Percentiles rank a stretch among this genome's conserved stretches.
phyloP scores from a whole-genome alignment of 2,888 invertebrate species.

The Drosophila monieri region DNA sequence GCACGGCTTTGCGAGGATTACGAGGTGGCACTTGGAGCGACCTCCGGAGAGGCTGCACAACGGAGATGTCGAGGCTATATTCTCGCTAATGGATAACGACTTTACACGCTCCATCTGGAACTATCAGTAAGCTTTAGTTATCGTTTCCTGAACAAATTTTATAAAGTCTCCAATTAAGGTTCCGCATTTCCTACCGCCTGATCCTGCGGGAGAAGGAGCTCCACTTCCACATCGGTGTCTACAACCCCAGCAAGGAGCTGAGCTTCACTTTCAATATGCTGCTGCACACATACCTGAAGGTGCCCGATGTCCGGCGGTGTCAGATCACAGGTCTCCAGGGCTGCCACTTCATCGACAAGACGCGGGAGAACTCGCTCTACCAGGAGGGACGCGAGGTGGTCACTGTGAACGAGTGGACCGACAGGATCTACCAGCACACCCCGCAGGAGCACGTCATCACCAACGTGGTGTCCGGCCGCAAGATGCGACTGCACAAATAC shows the following conservation, averaged over 20 bases:
- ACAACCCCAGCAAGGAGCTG: conserved; percentile 96
- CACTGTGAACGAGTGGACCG: conserved; percentile 95
- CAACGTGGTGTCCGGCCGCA: conserved; percentile 95
- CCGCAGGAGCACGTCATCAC: conserved; percentile 96
- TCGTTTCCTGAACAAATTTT: background rate
- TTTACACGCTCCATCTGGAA: conserved; percentile 97
- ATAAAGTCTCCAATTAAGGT: conserved; percentile 85
- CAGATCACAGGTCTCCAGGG: conserved; percentile 97
- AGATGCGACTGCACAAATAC: conserved; percentile 96
- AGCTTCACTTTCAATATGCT: conserved; percentile 96
- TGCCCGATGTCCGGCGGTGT: conserved; percentile 95
- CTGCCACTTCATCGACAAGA: conserved; percentile 95
- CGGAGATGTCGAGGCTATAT: conserved; percentile 96
- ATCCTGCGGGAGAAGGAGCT: conserved; percentile 95
- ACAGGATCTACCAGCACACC: conserved; percentile 96
- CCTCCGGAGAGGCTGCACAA: conserved; percentile 94
- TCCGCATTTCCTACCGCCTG: conserved; percentile 95
- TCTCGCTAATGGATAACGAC: conserved; percentile 96
- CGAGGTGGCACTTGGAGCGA: conserved; percentile 95
- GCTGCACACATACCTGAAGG: conserved; percentile 97
- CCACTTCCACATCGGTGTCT: conserved; percentile 96
- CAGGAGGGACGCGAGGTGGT: conserved; percentile 96
- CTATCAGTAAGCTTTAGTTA: conserved; percentile 90
- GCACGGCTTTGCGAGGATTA: conserved; percentile 97
- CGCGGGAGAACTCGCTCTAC: conserved; percentile 92